Evolutionary conservation across 1,140 invertebrate genomes (phyloP).

Genomic region (Rhagoletis pomonella): DNA sequence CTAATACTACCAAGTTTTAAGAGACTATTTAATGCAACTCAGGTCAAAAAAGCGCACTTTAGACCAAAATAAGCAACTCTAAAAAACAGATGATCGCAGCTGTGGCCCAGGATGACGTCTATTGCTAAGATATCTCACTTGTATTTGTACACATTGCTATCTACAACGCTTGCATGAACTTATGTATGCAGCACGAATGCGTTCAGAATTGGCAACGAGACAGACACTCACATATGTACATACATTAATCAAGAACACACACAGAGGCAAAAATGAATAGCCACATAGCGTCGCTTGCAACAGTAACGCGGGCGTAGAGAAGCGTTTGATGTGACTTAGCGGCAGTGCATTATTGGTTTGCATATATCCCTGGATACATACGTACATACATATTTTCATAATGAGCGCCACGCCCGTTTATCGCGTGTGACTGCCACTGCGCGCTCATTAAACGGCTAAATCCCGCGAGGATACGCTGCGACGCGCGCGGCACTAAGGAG

Average conservation of each 20-base stretch:
- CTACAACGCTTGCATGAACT: background rate
- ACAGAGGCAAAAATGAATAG: too few species aligned
- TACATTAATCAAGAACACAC: too few species aligned
- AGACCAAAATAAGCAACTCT: too few species aligned
- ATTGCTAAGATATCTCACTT: too few species aligned
- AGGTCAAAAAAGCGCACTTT: too few species aligned
- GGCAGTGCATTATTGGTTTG: background rate
- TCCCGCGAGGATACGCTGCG: background rate
- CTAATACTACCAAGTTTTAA: too few species aligned
- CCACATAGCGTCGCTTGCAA: background rate
- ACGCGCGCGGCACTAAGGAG: constrained; percentile 9
- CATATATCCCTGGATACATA: background rate
- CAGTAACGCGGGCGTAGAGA: background rate
- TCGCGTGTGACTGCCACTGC: constrained; percentile 32
- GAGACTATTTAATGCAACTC: too few species aligned
- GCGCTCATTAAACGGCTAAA: constrained; percentile 31
- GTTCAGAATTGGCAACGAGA: background rate
- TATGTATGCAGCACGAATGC: background rate
- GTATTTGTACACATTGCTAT: too few species aligned
- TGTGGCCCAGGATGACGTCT: too few species aligned
- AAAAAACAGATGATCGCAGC: too few species aligned
- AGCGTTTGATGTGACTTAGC: background rate
- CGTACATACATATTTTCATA: constrained; percentile 22
- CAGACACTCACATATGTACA: background rate
- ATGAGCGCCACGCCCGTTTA: constrained; percentile 51